These are phyloP conservation scores for Cyrtorhinus lividipennis DNA, from an alignment of 1,140 invertebrate species.

Conservation along the genomic window DNA sequence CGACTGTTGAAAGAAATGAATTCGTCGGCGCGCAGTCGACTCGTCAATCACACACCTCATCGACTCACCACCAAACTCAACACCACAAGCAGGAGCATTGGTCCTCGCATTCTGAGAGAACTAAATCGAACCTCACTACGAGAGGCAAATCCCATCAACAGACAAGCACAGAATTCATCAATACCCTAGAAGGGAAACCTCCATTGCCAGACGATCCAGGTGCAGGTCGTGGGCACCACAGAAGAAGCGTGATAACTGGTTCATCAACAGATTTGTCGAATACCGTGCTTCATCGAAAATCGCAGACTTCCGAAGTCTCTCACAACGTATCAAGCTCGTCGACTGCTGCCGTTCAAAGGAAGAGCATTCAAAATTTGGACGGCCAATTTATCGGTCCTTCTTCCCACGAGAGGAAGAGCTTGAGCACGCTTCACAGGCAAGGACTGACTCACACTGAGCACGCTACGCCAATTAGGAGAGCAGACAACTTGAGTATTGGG, in stretches of 20 bases:
- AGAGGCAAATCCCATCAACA: slow-evolving; percentile 15
- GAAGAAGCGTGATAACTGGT: slow-evolving; percentile 51
- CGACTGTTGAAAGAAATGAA: too few relatives aligned
- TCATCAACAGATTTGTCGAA: slow-evolving; percentile 57
- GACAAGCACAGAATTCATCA: slow-evolving; percentile 22
- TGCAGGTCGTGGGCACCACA: slow-evolving; percentile 31
- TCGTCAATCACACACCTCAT: too few relatives aligned
- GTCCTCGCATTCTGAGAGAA: slow-evolving; percentile 25
- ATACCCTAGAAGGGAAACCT: slow-evolving; percentile 20
- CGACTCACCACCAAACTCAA: too few relatives aligned
- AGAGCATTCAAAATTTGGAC: slow-evolving; percentile 59
- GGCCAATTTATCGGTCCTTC: slow-evolving; percentile 44
- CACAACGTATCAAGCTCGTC: slow-evolving; percentile 48
- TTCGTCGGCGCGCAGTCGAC: too few relatives aligned
- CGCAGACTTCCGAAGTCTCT: slow-evolving; percentile 41
- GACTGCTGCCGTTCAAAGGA: slow-evolving; percentile 59
- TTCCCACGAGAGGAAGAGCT: slow-evolving; percentile 52
- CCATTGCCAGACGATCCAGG: slow-evolving; percentile 12
- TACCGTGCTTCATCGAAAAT: slow-evolving; percentile 58
- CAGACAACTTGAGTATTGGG: slow-evolving; percentile 48
- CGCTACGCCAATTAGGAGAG: slow-evolving; percentile 17
- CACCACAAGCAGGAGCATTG: slow-evolving; percentile 24
- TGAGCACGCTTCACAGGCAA: slow-evolving; percentile 54
- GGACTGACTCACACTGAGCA: slow-evolving; percentile 20
- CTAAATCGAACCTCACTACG: background rate